Evolutionary conservation across 2,797 vertebrate genomes (phyloP).

Genomic region (Chaenodraco wilsoni): DNA sequence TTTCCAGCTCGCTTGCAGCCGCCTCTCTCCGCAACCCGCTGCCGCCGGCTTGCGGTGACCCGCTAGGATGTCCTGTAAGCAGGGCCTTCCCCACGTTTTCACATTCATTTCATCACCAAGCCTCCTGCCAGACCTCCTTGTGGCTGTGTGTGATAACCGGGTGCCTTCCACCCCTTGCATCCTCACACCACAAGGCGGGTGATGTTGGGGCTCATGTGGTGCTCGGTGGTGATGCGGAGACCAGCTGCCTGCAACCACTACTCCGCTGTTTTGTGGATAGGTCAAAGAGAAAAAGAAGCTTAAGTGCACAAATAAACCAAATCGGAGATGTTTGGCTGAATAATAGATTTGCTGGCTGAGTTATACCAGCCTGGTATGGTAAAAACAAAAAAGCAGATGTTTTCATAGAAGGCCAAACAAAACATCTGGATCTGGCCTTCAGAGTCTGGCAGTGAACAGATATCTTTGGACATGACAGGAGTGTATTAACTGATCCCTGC

Average conservation of each 20-base stretch:
- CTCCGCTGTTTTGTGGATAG: slow-evolving; percentile 27
- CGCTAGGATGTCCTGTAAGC: slow-evolving; percentile 30
- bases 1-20: slow-evolving; percentile 49
- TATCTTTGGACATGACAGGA: slow-evolving; percentile 20
- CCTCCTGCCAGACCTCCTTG: slow-evolving; percentile 64
- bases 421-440: slow-evolving; percentile 48
- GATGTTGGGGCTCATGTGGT: slow-evolving; percentile 49
- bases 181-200: slow-evolving; percentile 50
- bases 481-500: slow-evolving; percentile 13
- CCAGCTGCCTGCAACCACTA: slow-evolving; percentile 47
- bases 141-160: slow-evolving; percentile 53
- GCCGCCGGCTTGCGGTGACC: slow-evolving; percentile 59
- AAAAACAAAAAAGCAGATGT: not conserved
- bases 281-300: slow-evolving; percentile 31
- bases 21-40: slow-evolving; percentile 54
- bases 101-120: slow-evolving; percentile 51
- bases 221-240: slow-evolving; percentile 30
- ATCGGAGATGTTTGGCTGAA: slow-evolving; percentile 27
- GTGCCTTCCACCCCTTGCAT: slow-evolving; percentile 45
- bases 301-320: slow-evolving; percentile 33
- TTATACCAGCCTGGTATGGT: slow-evolving; percentile 34
- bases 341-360: slow-evolving; percentile 8
- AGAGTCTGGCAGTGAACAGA: slow-evolving; percentile 24
- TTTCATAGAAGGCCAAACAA: slow-evolving; percentile 30
- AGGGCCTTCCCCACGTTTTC: slow-evolving; percentile 46